Percentiles rank a stretch among this genome's conserved stretches.
These are phyloP conservation scores for Periparus ater DNA, from an alignment of 2,797 vertebrate genomes.

Conservation along the genomic window DNA sequence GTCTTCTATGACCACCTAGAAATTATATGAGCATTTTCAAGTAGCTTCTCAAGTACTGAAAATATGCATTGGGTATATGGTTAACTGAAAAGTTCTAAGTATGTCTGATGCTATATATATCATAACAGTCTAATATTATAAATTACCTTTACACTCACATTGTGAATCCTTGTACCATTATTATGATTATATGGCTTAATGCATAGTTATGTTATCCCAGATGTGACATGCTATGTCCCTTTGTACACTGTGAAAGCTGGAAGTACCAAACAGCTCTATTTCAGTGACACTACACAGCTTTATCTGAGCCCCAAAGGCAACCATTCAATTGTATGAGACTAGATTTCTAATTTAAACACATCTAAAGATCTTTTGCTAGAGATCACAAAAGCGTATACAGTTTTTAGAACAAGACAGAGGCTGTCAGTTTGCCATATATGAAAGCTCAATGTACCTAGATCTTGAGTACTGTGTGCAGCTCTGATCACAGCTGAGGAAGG, in stretches of 20 bases:
- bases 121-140: background rate
- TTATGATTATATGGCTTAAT: background rate
- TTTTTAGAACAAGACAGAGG: slow-evolving; percentile 35
- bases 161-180: background rate
- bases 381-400: slow-evolving; percentile 19
- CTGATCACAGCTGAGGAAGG: slow-evolving; percentile 9
- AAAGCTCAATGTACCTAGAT: background rate
- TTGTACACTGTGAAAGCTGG: background rate
- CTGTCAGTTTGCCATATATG: background rate
- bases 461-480: background rate
- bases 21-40: background rate
- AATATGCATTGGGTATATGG: background rate
- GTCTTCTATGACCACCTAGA: background rate
- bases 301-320: slow-evolving; percentile 43
- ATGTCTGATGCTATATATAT: background rate
- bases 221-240: background rate
- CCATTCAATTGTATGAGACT: background rate
- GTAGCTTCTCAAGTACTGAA: background rate
- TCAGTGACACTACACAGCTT: slow-evolving; percentile 1
- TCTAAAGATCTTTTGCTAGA: slow-evolving; percentile 22
- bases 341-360: slow-evolving; percentile 32
- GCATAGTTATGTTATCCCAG: background rate
- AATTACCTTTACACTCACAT: background rate
- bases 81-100: background rate
- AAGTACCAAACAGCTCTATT: slow-evolving; percentile 36